Evolutionary conservation across 64 coral and sea anemone genomes (phyloP).

Genomic region (Anthopleura sola): DNA sequence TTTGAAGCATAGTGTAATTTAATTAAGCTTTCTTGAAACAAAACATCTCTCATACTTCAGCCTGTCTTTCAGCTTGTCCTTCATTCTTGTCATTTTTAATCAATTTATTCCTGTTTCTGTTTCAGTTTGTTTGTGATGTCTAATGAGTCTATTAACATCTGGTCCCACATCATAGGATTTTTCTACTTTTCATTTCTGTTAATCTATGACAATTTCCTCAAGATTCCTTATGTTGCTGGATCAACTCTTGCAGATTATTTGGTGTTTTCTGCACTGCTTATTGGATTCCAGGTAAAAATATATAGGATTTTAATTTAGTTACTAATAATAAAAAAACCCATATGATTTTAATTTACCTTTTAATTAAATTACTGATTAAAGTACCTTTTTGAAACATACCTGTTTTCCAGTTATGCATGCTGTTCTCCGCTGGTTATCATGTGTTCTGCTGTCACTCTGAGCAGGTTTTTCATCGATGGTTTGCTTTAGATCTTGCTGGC

Average conservation of each 20-base stretch:
- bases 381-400: not conserved
- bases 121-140: slow-evolving; percentile 84
- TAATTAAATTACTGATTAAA: too few species aligned
- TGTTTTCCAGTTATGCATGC: slow-evolving; percentile 67
- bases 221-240: slow-evolving; percentile 61
- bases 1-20: not conserved
- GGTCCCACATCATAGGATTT: slow-evolving; percentile 87
- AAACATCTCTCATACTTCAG: too few species aligned
- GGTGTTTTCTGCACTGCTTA: slow-evolving; percentile 59
- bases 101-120: not conserved
- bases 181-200: slow-evolving; percentile 71
- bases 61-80: not conserved
- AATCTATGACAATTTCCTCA: slow-evolving; percentile 70
- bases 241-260: slow-evolving; percentile 72
- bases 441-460: slow-evolving; percentile 91
- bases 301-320: too few species aligned
- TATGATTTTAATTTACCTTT: too few species aligned
- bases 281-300: slow-evolving; percentile 67
- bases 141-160: slow-evolving; percentile 86
- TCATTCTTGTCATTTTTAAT: not conserved
- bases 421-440: slow-evolving; percentile 87
- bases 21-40: too few species aligned
- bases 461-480: slow-evolving; percentile 83
- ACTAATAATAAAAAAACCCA: too few species aligned
- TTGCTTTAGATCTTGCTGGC: slow-evolving; percentile 88